Base-by-base conservation (phyloP, 2,113 vertebrate species). In the Balaenoptera acutorostrata region DNA sequence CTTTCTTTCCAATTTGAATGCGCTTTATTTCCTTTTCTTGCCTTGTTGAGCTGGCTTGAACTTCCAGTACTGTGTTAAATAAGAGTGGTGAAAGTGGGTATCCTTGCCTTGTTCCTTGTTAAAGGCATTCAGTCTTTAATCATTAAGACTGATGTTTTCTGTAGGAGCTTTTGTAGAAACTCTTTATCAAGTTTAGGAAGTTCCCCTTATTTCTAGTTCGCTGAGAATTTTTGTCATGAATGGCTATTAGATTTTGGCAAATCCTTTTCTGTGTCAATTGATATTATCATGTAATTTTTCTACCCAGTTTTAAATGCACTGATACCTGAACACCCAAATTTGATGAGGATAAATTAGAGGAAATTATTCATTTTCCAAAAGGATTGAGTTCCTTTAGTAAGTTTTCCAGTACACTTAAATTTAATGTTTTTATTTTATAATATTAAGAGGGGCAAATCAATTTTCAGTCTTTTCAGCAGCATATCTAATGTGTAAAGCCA, bases 281-380 rank as follows among this genome's bases (percentile, higher is more conserved):
- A 88, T 36, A 84, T 6, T n/a, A 84, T 74, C 31, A 44, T 92
- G 12, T 85, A 69, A 69, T 57, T 96, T 95, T 94, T 93, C 33
- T 93, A 66, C n/a, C 17, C 10, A 78, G 7, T 66, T 96, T 85
- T 85, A 95, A 90, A 68, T 33, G 39, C 41, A 83, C 2, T 90
- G 9, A 25, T 86, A 82, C 17, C n/a, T 59, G 27, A 92, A 52
- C 15, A 86, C 82, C 63, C 4, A 77, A 61, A 75, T 77, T 92
- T 66, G 8, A 10, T 77, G 31, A 93, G 36, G 27, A 46, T 66
- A 93, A 63, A 69, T 82, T 90, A 44, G 41, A 93, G 12, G 57
- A 89, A 94, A 77, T 64, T 57, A 57, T 57, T 69, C 11, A 77
- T 95, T 94, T 87, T 27, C 69, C 55, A 55, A 64, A 82, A 86